These are phyloP conservation scores for Synanthedon tipuliformis DNA, from an alignment of 2,888 invertebrate genomes.

Conservation along the genomic window DNA sequence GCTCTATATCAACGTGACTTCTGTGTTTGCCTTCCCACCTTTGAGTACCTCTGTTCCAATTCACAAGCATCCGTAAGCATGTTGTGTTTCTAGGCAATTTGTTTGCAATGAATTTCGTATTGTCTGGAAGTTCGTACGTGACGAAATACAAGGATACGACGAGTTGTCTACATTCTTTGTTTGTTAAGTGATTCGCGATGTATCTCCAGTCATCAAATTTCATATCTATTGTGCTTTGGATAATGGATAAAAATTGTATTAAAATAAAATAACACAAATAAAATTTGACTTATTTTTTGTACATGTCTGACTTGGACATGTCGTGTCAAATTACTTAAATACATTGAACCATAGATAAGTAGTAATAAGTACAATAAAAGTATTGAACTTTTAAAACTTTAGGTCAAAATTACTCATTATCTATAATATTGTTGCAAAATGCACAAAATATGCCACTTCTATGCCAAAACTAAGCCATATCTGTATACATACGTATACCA, in stretches of 20 bases:
- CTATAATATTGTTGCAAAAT: no score
- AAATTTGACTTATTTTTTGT: no score
- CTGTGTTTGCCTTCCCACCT: conserved; percentile 63
- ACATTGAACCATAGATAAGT: no score
- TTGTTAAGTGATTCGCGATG: conserved; percentile 67
- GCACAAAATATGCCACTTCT: no score
- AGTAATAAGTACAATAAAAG: no score
- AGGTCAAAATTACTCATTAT: no score
- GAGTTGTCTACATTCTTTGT: conserved; percentile 68
- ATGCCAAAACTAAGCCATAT: no score
- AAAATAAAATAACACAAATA: no score
- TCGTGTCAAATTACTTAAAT: no score
- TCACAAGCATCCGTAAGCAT: conserved; percentile 67
- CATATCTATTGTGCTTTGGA: conserved; percentile 30
- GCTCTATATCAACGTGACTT: conserved; percentile 66
- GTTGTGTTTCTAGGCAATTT: conserved; percentile 58
- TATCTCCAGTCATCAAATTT: conserved; percentile 39
- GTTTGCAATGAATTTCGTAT: conserved; percentile 26
- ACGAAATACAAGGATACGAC: conserved; percentile 69
- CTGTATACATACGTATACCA: no score
- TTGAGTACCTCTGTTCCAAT: conserved; percentile 62
- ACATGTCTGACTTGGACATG: no score
- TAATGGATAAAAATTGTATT: background rate
- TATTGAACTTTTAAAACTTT: no score
- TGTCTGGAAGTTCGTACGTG: conserved; percentile 26